Evolutionary conservation across 2,113 vertebrate genomes (phyloP).

Genomic region (Ia io): DNA sequence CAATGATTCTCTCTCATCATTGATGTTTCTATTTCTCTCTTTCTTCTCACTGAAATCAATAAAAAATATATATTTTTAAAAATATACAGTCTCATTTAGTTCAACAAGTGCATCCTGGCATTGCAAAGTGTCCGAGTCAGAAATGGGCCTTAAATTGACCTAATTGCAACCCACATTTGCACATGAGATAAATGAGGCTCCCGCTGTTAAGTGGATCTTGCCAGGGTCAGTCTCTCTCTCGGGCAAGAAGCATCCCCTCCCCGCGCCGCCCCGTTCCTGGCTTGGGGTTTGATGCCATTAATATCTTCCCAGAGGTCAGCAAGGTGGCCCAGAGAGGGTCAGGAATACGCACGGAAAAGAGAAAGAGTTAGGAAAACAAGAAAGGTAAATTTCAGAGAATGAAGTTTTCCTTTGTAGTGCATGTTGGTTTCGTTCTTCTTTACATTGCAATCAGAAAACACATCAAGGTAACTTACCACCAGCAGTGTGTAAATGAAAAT

Average conservation of each 20-base stretch:
- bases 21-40: too few species aligned
- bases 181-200: neutral
- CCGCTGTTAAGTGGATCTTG: rapidly evolving
- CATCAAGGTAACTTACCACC: neutral
- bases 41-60: too few species aligned
- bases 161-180: neutral
- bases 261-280: too few species aligned
- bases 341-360: neutral
- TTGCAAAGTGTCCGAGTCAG: neutral
- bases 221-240: neutral
- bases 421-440: neutral
- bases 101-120: neutral
- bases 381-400: neutral
- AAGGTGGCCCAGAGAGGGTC: neutral
- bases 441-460: neutral
- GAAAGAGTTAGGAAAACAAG: neutral
- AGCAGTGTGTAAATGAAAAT: neutral
- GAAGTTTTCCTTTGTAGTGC: neutral
- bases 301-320: neutral
- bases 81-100: neutral
- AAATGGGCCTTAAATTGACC: neutral
- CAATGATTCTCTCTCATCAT: too few species aligned
- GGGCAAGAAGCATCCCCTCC: neutral
- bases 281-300: neutral
- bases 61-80: too few species aligned